A percentile compares a stretch with the other conserved stretches of the same genome.
phyloP scores from a whole-genome alignment of 2,113 vertebrate species.

The Siphamia tubifer region DNA sequence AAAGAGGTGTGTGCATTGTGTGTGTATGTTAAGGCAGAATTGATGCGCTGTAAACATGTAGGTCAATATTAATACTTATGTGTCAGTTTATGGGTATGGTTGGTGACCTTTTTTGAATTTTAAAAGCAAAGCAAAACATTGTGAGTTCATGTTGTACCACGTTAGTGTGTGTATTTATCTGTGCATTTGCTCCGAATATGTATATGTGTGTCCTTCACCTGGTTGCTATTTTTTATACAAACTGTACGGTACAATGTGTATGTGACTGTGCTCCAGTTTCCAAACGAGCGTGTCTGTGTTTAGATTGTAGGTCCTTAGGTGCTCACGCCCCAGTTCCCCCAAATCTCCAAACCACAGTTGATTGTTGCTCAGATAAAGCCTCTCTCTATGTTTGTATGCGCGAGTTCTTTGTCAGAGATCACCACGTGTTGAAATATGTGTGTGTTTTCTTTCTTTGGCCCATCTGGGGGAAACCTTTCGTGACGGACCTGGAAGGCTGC shows the following conservation, averaged over 20 bases:
- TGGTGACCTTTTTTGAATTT: constrained; percentile 1
- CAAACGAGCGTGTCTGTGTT: constrained; percentile 65
- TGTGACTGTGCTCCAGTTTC: constrained; percentile 33
- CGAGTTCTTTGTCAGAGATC: constrained; percentile 54
- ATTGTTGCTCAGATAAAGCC: constrained; percentile 57
- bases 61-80: constrained; percentile 50
- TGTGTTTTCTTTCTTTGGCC: constrained; percentile 31
- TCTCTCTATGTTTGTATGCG: constrained; percentile 13
- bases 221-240: constrained; percentile 49
- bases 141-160: not conserved
- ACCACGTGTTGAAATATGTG: constrained; percentile 50
- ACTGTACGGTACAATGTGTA: not conserved
- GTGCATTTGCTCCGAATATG: not conserved
- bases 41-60: constrained; percentile 39
- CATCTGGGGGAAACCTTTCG: constrained; percentile 58
- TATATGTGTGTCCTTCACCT: not conserved
- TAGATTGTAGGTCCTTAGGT: constrained; percentile 62
- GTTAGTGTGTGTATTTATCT: not conserved
- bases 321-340: constrained; percentile 54
- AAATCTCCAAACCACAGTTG: constrained; percentile 51
- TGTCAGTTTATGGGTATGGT: constrained; percentile 34
- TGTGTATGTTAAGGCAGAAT: constrained; percentile 30
- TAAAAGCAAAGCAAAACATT: constrained; percentile 23
- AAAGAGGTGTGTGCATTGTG: constrained; percentile 4
- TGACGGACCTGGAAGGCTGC: constrained; percentile 20